phyloP scores from a whole-genome alignment of 2,888 invertebrate genomes.

The Rhagonycha lutea region DNA sequence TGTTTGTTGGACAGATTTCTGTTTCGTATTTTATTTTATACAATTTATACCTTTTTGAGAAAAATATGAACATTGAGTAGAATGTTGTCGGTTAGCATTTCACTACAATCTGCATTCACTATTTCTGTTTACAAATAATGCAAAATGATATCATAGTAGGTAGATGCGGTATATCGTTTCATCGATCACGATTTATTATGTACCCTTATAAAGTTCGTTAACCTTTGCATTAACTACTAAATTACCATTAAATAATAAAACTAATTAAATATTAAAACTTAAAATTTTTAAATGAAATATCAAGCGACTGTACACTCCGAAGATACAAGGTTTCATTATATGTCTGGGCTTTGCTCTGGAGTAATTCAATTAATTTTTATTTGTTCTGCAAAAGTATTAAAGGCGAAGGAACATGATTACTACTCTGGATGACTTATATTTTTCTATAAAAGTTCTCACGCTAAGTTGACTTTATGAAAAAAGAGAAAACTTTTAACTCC shows the following conservation, averaged over 20 bases:
- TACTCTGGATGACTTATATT: not conserved
- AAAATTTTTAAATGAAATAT: not conserved
- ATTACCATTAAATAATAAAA: not conserved
- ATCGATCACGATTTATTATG: not conserved
- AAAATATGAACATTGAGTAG: not conserved
- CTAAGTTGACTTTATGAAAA: not conserved
- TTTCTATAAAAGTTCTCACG: not conserved
- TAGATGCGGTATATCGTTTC: not conserved
- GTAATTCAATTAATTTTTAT: not conserved
- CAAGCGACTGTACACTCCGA: not conserved
- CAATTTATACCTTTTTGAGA: not conserved
- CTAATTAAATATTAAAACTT: not conserved
- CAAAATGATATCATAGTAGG: not conserved
- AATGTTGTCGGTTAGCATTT: not conserved
- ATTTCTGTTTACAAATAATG: not conserved
- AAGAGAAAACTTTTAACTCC: not conserved
- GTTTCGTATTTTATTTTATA: not conserved
- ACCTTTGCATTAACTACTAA: not conserved
- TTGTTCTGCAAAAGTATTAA: not conserved
- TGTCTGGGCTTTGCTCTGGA: not conserved
- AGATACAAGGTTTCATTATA: not conserved
- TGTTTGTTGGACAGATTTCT: no score
- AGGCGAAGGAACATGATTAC: not conserved
- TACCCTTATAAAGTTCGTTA: not conserved
- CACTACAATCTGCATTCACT: not conserved